phyloP scores from a whole-genome alignment of 1,140 invertebrate species.

The Neodiprion pinetum region DNA sequence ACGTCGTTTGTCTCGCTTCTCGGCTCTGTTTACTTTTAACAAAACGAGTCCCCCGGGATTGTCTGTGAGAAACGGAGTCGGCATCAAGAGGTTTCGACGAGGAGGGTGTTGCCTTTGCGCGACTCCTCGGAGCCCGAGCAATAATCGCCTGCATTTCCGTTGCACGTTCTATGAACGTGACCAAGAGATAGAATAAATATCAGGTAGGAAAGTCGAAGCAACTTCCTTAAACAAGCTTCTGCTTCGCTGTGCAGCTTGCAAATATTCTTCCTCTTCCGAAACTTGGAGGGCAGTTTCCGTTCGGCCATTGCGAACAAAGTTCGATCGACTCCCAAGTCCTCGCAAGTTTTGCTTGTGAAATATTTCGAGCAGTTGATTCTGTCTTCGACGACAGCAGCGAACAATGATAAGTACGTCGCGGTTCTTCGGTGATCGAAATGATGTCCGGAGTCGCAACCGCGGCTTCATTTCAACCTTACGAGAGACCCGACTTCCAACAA shows the following conservation, averaged over 20 bases:
- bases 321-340: background rate
- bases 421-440: too few relatives aligned
- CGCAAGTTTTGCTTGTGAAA: too few relatives aligned
- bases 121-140: too few relatives aligned
- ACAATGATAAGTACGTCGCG: too few relatives aligned
- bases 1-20: background rate
- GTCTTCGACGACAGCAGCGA: too few relatives aligned
- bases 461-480: background rate
- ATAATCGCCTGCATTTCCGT: too few relatives aligned
- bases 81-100: background rate
- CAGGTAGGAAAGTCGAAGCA: too few relatives aligned
- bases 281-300: background rate
- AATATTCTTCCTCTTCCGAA: background rate
- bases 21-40: constrained; percentile 1
- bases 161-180: background rate
- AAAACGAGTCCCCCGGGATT: background rate
- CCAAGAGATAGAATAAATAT: too few relatives aligned
- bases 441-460: constrained; percentile 1
- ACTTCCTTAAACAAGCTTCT: too few relatives aligned
- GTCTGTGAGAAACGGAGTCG: background rate
- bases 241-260: background rate
- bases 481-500: background rate
- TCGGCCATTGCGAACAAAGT: background rate
- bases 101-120: background rate
- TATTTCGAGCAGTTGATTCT: too few relatives aligned